Percentiles rank a stretch among this genome's conserved stretches.
Conservation (phyloP, 2,888 invertebrate genomes). For the Hypena proboscidalis region DNA sequence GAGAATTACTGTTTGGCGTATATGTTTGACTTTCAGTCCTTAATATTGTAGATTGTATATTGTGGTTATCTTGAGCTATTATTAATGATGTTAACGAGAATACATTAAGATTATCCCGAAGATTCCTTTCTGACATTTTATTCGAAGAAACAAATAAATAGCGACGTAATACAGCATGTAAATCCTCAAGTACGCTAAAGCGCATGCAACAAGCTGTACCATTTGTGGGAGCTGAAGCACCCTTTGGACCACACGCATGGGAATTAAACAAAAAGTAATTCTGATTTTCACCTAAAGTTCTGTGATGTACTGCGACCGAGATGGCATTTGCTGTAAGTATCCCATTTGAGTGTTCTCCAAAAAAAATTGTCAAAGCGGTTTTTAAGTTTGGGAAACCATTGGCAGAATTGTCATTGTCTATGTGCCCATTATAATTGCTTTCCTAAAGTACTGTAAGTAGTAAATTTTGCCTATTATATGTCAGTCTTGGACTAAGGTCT, state of each 20-base stretch:
- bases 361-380: too few relatives aligned
- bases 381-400: too few relatives aligned
- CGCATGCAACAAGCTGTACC: too few relatives aligned
- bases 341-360: too few relatives aligned
- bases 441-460: not conserved
- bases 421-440: not conserved
- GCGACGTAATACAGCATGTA: not conserved
- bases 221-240: not conserved
- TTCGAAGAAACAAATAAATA: not conserved
- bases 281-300: not conserved
- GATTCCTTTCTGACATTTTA: not conserved
- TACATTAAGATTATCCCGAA: constrained; percentile 1
- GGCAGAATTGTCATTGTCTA: not conserved
- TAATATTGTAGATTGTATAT: not conserved
- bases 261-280: not conserved
- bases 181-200: too few relatives aligned
- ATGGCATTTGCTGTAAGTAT: too few relatives aligned
- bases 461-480: too few relatives aligned
- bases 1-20: too few relatives aligned
- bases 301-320: too few relatives aligned
- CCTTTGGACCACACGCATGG: not conserved
- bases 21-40: too few relatives aligned
- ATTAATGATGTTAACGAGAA: not conserved
- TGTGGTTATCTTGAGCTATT: not conserved
- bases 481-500: not conserved